These are phyloP conservation scores for Peucedramus taeniatus DNA, from an alignment of 2,113 vertebrate species.

Conservation along the genomic window DNA sequence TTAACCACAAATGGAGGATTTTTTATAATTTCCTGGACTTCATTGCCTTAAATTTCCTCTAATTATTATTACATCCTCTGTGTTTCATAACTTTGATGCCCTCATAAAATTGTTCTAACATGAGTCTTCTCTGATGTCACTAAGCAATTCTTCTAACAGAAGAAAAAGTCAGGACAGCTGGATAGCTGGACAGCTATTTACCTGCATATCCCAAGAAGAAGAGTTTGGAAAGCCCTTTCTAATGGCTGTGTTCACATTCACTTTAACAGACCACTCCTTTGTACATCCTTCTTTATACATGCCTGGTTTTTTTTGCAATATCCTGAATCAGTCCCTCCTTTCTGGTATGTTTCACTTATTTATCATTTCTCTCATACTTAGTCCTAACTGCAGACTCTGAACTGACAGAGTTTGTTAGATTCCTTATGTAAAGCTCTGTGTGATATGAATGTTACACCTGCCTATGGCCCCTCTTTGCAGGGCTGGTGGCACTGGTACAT, in stretches of 20 bases:
- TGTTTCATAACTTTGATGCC: not conserved
- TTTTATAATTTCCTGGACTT: slow-evolving; percentile 29
- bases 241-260: not conserved
- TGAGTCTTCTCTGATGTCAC: not conserved
- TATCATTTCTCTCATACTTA: not conserved
- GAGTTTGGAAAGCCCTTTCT: not conserved
- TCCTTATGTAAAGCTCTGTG: not conserved
- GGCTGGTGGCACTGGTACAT: not conserved
- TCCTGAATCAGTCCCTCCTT: not conserved
- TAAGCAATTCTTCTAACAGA: not conserved
- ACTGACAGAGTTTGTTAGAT: not conserved
- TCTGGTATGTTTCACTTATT: not conserved
- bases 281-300: not conserved
- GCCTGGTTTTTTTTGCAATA: fast-evolving
- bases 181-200: not conserved
- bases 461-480: not conserved
- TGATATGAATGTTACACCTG: not conserved
- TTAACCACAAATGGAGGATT: not conserved
- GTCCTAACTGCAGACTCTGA: not conserved
- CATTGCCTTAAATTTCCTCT: slow-evolving; percentile 16
- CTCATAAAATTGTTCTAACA: not conserved
- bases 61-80: not conserved
- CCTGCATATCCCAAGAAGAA: not conserved
- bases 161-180: not conserved
- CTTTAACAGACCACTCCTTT: not conserved